Evolutionary conservation across 2,888 invertebrate genomes (phyloP).

Genomic region (Ctena decussata): DNA sequence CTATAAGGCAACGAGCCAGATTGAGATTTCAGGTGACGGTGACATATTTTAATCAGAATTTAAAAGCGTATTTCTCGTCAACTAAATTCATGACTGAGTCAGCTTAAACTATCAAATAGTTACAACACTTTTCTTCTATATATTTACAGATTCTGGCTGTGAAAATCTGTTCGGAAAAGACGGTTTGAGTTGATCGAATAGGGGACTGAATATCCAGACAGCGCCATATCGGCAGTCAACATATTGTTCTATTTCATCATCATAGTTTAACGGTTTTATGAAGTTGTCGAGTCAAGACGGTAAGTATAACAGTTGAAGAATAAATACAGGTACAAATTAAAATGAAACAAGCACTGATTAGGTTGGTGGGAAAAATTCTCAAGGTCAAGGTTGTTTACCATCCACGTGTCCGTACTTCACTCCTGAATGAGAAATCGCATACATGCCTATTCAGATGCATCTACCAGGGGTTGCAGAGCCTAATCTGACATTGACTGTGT

Average conservation of each 20-base stretch:
- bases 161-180: neutral
- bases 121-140: neutral
- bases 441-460: no score
- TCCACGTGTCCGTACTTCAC: slow-evolving; percentile 25
- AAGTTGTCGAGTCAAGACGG: slow-evolving; percentile 82
- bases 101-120: no score
- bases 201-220: slow-evolving; percentile 25
- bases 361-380: slow-evolving; percentile 13
- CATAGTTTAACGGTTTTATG: slow-evolving; percentile 81
- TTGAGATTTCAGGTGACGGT: neutral
- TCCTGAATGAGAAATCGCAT: no score
- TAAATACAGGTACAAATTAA: neutral
- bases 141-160: slow-evolving; percentile 30
- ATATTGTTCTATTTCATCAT: slow-evolving; percentile 43
- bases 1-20: slow-evolving; percentile 65
- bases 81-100: no score
- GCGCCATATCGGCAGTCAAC: slow-evolving; percentile 67
- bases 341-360: neutral
- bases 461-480: no score
- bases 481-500: no score
- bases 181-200: slow-evolving; percentile 40
- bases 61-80: neutral
- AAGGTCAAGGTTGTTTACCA: slow-evolving; percentile 49
- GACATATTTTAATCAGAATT: neutral
- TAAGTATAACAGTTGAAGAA: slow-evolving; percentile 56